Base-by-base conservation (phyloP, 2,113 vertebrate genomes). In the Thomomys bottae region DNA sequence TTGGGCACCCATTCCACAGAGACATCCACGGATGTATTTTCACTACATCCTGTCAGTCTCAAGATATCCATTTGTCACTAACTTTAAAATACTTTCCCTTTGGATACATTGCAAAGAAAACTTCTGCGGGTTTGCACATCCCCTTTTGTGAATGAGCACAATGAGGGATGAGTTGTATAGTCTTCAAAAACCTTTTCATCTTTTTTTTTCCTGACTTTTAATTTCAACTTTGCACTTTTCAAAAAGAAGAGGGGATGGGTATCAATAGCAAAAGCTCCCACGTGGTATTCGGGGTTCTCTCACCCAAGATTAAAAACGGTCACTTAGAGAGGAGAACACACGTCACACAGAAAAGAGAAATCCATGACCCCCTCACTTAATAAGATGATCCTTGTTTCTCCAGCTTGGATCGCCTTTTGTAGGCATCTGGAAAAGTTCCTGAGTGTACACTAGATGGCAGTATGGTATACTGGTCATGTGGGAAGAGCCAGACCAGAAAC, bases 401-500 rank as follows among this genome's bases (percentile, higher is more conserved):
- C 49, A 54, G 49, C 18, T 54, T 54, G 49, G 49, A 54, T 54
- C n/a, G 42, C 30, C 3, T 49, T 63, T 30, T 40, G 10, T 18
- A 45, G 36, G 40, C 45, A 8, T 28, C 14, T 2, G 9, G 6
- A 36, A 87, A 86, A 70, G 61, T 75, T 64, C 42, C 77, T 6
- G 59, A 92, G 36, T 45, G 17, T 67, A 94, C 97, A 84, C 97
- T 97, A 97, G 97, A 89, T 97, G 97, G 97, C 97, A 97, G 96
- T 89, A 96, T 97, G 96, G 96, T 91, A 96, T 63, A 81, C 73
- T 20, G 77, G 89, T 94, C 93, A 89, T 28, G 40, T 40, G 38
- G 30, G 71, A 86, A 9, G 73, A 82, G 40, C n/a, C 30, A 67
- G 91, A 85, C 32, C 18, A 24, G 81, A 49, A 40, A 61, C 38